Evolutionary conservation across 2,113 vertebrate genomes (phyloP), one percentile per base, ranked within the genome.

Genomic region (Tamias sibiricus): DNA sequence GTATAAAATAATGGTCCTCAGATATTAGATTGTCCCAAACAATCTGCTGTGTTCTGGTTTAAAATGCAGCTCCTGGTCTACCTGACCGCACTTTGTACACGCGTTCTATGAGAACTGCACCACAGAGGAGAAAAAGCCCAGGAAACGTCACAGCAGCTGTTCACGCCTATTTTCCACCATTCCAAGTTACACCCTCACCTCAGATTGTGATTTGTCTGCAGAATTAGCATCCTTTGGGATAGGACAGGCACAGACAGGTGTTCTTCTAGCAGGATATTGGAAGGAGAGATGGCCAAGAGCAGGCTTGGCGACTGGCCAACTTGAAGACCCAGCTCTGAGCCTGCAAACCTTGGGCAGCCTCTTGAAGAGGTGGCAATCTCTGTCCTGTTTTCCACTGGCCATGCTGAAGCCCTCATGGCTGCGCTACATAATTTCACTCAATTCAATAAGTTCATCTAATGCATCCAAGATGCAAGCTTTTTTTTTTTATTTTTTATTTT

Each of bases 361-460:
- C 54, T 37, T 92, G 6, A 0, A 88, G 16, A 82, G 90, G 97
- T 80, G 1, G 6, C 4, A 64, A 97, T 72, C 95, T 98, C 91
- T 66, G 42, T 69, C 90, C 72, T 68, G 74, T 47, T 24, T 54
- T 52, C 30, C 68, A 97, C 95, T 92, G 16, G 91, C 7, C 6
- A 20, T 57, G 54, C 20, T 6, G 20, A 57, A 54, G 76, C 90
- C 37, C 26, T 77, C 89, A 37, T 74, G 69, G 90, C 91, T 87
- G 44, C 84, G 95, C 81, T 68, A 88, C 94, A 80, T 3, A 42
- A 90, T 91, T 97, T 96, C 81, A 69, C 86, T 95, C 96, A 97
- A 94, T 94, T 95, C 92, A 35, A 90, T 93, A 97, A 97, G 97
- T 97, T 85, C 59, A 97, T 81, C 75, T 87, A 95, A 86, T 90